Evolutionary conservation across 2,888 invertebrate genomes (phyloP).

Genomic region (Thymelicus acteon): DNA sequence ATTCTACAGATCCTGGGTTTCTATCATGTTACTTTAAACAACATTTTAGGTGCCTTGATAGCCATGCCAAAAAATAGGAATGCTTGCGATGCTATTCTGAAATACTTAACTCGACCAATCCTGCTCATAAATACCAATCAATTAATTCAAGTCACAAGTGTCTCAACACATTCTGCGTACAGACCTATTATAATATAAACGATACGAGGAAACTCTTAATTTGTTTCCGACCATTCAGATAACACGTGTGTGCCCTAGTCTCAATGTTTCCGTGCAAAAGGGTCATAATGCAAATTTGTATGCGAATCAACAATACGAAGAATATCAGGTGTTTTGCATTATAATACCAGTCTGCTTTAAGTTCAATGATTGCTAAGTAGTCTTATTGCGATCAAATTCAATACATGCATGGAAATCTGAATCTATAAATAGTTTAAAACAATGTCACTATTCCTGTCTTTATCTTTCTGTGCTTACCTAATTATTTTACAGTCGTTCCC

Average conservation of each 20-base stretch:
- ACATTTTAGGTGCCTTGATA: too few relatives aligned
- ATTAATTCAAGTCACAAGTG: conserved; percentile 20
- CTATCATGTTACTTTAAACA: too few relatives aligned
- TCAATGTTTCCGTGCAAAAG: not conserved
- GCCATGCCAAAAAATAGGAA: too few relatives aligned
- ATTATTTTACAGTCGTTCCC: too few relatives aligned
- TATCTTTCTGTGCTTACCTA: too few relatives aligned
- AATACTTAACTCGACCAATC: too few relatives aligned
- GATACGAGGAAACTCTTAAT: conserved; percentile 72
- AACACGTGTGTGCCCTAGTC: conserved; percentile 33
- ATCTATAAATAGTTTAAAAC: too few relatives aligned
- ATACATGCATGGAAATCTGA: too few relatives aligned
- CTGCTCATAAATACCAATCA: not conserved
- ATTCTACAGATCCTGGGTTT: too few relatives aligned
- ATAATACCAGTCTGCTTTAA: not conserved
- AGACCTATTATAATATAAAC: conserved; percentile 67
- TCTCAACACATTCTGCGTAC: conserved; percentile 35
- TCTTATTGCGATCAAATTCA: not conserved
- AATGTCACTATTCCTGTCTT: too few relatives aligned
- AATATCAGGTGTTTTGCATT: not conserved
- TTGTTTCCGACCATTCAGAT: conserved; percentile 40
- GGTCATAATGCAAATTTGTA: not conserved
- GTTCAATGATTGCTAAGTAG: conserved; percentile 4
- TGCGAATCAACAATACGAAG: conserved; percentile 6
- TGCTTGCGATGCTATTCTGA: too few relatives aligned